Conservation (phyloP, 2,113 vertebrate genomes). For the Anas platyrhynchos region DNA sequence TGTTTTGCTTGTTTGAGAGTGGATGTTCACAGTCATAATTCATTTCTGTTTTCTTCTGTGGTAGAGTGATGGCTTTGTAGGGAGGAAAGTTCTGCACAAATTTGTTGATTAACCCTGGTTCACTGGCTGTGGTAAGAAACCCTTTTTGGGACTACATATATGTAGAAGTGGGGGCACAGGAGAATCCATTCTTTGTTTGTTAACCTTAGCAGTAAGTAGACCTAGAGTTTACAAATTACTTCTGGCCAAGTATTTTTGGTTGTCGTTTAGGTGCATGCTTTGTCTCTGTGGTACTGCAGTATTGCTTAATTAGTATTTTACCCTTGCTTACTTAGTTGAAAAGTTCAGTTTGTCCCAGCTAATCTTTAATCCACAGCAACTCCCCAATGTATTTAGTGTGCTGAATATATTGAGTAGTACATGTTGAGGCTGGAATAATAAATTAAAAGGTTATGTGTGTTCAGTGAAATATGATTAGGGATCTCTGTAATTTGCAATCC, state of each 20-base stretch:
- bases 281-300: neutral
- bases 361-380: neutral
- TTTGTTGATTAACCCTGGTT: neutral
- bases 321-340: neutral
- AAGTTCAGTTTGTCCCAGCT: slow-evolving; percentile 13
- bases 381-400: neutral
- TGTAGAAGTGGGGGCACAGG: neutral
- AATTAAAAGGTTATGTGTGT: neutral
- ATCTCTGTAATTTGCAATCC: neutral
- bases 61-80: neutral
- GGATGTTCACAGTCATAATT: neutral
- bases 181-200: neutral
- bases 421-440: neutral
- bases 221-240: neutral
- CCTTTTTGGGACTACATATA: neutral
- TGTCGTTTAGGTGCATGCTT: neutral
- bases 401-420: neutral
- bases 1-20: neutral
- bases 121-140: neutral
- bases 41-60: neutral
- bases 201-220: neutral
- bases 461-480: neutral
- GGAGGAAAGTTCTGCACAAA: neutral
- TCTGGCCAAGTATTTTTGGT: neutral
- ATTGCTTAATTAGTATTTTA: neutral